These are phyloP conservation scores for Papilio polyxenes DNA, from an alignment of 1,140 invertebrate genomes.

Conservation along the genomic window DNA sequence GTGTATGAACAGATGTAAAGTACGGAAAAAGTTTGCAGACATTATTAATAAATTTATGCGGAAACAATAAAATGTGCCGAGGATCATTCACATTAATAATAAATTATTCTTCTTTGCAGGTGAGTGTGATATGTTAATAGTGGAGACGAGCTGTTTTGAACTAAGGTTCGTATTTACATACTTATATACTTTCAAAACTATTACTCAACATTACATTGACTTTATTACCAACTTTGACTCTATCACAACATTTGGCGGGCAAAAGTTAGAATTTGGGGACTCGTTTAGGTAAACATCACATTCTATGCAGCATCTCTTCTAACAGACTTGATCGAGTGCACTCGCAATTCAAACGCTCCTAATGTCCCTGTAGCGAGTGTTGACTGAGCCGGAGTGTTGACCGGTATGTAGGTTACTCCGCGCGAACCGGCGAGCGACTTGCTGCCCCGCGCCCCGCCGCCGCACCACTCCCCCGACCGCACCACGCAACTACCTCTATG, in stretches of 20 bases:
- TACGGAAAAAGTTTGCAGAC: slow-evolving; percentile 34
- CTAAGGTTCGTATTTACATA: slow-evolving; percentile 43
- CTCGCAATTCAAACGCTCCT: slow-evolving; percentile 64
- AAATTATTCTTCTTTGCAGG: slow-evolving; percentile 58
- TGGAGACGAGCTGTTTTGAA: slow-evolving; percentile 20
- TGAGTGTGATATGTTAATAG: slow-evolving; percentile 49
- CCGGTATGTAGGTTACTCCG: slow-evolving; percentile 78
- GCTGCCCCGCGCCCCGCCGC: slow-evolving; percentile 45
- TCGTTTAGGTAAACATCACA: background rate
- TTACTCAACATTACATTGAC: background rate
- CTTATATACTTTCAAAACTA: background rate
- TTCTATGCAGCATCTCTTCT: slow-evolving; percentile 30
- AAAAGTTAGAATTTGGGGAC: background rate
- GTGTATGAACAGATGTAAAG: slow-evolving; percentile 65
- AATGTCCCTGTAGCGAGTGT: slow-evolving; percentile 79
- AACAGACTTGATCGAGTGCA: slow-evolving; percentile 57
- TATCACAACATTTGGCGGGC: background rate
- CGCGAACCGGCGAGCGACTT: slow-evolving; percentile 61
- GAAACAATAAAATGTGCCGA: slow-evolving; percentile 50
- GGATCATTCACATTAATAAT: slow-evolving; percentile 45
- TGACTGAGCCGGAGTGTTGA: slow-evolving; percentile 80
- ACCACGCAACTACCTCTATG: slow-evolving; percentile 73
- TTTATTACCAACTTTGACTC: background rate
- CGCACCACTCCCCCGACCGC: slow-evolving; percentile 50
- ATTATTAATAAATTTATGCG: slow-evolving; percentile 51